Evolutionary conservation across 2,888 invertebrate genomes (phyloP), one percentile per base, ranked within the genome.

Genomic region (Pterostichus madidus): DNA sequence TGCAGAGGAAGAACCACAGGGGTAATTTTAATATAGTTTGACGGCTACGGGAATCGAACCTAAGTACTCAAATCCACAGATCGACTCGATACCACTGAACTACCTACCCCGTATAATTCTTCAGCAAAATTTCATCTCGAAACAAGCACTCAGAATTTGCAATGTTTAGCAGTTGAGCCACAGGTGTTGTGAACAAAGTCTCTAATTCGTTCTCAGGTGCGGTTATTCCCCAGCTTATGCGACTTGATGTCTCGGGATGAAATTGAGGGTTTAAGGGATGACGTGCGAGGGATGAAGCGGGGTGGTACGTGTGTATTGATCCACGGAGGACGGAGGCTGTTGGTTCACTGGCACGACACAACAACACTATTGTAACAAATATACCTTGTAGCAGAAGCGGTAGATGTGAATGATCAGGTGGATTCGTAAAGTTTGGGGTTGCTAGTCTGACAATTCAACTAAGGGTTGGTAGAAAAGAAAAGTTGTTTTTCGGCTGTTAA

Each of bases 131-230:
- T 49, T n/a, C 11, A 0, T 13, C 49, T 49, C 44, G 1, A 11
- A 44, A 44, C 44, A 10, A 11, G 44, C 44, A 39, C 39, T 39
- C 8, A 39, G 6, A 39, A 39, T 39, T 39, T 39, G 0, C 3
- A 6, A 39, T 39, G 39, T 39, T 39, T 39, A 39, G 3, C 39
- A 39, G 49, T 0, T 1, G 49, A 11, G 49, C 49, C 49, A 49
- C 49, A 49, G 49, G 49, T 49, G 49, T 49, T 49, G 49, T 49
- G 49, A 11, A 49, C 49, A 49, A 49, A 49, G 7, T 44, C 49
- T 49, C n/a, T 49, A 49, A 49, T 49, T 49, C 49, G 49, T 49
- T 7, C 49, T 49, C 49, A 49, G 49, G 49, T 49, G 49, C 49
- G 49, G 24, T 24, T 24, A 24, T 24, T 24, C 24, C 24, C 24